These are phyloP conservation scores for Miniopterus natalensis DNA, from an alignment of 2,113 vertebrate genomes.

Conservation along the genomic window DNA sequence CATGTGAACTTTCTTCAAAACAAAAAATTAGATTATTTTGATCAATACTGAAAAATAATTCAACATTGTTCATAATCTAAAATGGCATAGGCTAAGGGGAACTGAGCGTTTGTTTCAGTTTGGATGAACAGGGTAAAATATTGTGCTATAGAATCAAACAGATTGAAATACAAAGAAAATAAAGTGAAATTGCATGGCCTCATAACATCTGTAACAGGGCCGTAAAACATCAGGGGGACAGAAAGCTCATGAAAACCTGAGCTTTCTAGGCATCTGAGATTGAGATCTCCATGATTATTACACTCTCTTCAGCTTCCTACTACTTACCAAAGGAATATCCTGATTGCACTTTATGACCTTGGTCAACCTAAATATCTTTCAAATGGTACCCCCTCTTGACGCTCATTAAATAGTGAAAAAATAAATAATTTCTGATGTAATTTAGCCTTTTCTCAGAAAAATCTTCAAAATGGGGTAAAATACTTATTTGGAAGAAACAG, in stretches of 20 bases:
- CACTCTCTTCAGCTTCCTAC: not conserved
- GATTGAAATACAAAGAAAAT: not conserved
- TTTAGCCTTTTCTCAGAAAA: not conserved
- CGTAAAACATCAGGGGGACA: not conserved
- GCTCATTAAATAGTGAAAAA: not conserved
- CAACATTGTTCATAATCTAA: not conserved
- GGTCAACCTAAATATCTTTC: not conserved
- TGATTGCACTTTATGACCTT: not conserved
- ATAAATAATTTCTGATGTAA: not conserved
- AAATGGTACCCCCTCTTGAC: not conserved
- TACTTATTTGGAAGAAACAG: not conserved
- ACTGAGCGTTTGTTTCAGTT: not conserved
- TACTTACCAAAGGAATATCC: not conserved
- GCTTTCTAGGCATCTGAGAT: not conserved
- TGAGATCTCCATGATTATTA: not conserved
- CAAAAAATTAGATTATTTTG: slow-evolving; percentile 15
- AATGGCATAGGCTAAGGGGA: not conserved
- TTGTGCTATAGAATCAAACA: not conserved
- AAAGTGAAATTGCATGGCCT: not conserved
- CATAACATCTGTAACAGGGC: not conserved
- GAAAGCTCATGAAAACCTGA: not conserved
- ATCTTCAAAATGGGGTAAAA: not conserved
- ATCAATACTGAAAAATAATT: not conserved
- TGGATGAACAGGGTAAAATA: not conserved
- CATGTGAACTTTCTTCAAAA: not conserved